Base-by-base conservation (phyloP, 2,888 invertebrate species). In the Tromatobia lineatoria region DNA sequence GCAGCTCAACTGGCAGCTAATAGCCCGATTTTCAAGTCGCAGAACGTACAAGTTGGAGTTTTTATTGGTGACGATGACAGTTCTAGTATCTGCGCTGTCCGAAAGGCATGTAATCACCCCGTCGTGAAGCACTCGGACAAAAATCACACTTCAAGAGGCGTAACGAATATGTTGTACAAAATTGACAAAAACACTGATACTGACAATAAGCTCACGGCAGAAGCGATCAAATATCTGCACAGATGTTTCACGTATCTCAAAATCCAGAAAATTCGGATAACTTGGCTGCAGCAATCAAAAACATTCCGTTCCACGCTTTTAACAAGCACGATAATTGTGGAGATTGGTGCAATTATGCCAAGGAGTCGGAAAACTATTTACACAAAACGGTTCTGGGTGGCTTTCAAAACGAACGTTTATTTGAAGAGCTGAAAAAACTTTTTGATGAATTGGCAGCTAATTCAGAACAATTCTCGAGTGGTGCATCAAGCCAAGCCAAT, bases 401-500 rank as follows among this genome's bases (percentile, higher is more conserved):
- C 11, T 84, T 84, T 10, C 54, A 84, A 50, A 83, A 71, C 71
- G 11, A 8, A 50, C 29, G 45, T 77, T 59, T 85, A 50, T 85
- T 80, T 75, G 67, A 67, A n/a, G 79, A 71, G 42, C 45, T 87
- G 50, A 73, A 80, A 61, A 66, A 54, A 25, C 23, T 81, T 67
- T 81, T 85, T 38, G 71, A 75, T 13, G 74, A 77, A 71, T 59
- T 85, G 11, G 79, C 70, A n/a, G 25, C 57, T 0, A 85, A 82
- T 73, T 69, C 85, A 1, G 70, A 73, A 2, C 85, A 86, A 61
- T 86, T 79, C 71, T 69, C 81, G 20, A n/a, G 54, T 18, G 77
- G 81, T 13, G 86, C 85, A 3, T 87, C 83, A 6, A 85, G 70
- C n/a, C 82, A 87, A 47, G 85, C 77, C 23, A 87, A 86, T 64